These are phyloP conservation scores for Synergus itoensis DNA, from an alignment of 2,888 invertebrate genomes.

Conservation along the genomic window DNA sequence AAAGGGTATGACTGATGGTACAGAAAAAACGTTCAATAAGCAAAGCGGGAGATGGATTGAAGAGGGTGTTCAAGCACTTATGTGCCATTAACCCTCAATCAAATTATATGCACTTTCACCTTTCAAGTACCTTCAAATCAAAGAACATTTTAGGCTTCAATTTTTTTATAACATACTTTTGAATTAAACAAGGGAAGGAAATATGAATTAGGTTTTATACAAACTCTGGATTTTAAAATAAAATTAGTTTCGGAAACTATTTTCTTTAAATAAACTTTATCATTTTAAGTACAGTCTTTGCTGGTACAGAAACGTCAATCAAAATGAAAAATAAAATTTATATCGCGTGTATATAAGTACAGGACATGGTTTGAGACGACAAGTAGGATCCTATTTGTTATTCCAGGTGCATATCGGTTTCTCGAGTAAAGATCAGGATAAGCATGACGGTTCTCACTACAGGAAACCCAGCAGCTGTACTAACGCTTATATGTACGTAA, in stretches of 20 bases:
- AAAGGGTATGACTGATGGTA: conserved; percentile 32
- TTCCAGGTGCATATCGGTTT: conserved; percentile 26
- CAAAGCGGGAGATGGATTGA: conserved; percentile 1
- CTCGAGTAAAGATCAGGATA: conserved; percentile 19
- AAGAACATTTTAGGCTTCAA: background rate
- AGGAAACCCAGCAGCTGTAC: conserved; percentile 5
- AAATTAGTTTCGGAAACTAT: background rate
- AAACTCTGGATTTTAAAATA: background rate
- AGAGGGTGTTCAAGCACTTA: background rate
- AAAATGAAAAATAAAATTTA: background rate
- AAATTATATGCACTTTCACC: conserved; percentile 10
- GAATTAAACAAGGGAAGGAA: background rate
- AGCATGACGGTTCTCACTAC: background rate
- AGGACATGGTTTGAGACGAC: background rate
- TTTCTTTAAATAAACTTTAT: too few relatives aligned
- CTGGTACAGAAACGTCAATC: background rate
- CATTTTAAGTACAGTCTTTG: too few relatives aligned
- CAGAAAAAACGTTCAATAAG: conserved; percentile 15
- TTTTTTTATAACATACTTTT: background rate
- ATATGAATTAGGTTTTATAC: background rate
- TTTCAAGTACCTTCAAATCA: background rate
- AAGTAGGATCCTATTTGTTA: conserved; percentile 13
- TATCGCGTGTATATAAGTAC: background rate
- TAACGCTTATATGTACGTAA: background rate
- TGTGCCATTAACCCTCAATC: conserved; percentile 28